phyloP scores from a whole-genome alignment of 2,888 invertebrate genomes.

The Xylocampa areola region DNA sequence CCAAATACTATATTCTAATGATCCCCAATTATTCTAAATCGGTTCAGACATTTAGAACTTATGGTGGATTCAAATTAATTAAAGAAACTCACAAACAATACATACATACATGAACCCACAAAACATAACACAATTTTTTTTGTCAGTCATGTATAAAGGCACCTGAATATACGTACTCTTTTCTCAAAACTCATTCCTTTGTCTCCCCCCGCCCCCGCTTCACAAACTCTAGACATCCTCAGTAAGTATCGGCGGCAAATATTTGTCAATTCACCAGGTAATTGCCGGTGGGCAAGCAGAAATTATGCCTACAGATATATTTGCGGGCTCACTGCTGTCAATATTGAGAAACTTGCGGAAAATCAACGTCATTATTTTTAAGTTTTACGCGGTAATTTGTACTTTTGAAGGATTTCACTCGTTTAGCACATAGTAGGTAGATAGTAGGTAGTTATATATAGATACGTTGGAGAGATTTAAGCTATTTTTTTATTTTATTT shows the following conservation, averaged over 20 bases:
- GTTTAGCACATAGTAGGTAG: neutral
- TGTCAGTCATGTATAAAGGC: too few relatives aligned
- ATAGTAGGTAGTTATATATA: too few relatives aligned
- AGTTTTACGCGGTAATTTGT: neutral
- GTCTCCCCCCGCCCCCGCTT: constrained; percentile 13
- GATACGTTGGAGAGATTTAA: too few relatives aligned
- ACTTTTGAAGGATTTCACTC: neutral
- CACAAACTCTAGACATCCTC: constrained; percentile 3
- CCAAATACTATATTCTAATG: too few relatives aligned
- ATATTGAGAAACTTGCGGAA: constrained; percentile 30
- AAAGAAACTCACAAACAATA: too few relatives aligned
- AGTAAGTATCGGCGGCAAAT: constrained; percentile 53
- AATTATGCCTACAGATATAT: constrained; percentile 38
- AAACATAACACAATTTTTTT: too few relatives aligned
- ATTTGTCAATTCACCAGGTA: constrained; percentile 58
- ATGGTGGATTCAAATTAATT: too few relatives aligned
- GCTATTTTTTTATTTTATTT: too few relatives aligned
- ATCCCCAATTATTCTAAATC: too few relatives aligned
- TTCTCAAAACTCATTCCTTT: constrained; percentile 32
- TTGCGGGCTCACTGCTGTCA: constrained; percentile 22
- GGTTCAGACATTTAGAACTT: too few relatives aligned
- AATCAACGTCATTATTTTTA: constrained; percentile 11
- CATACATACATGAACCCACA: too few relatives aligned
- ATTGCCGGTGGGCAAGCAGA: constrained; percentile 57
- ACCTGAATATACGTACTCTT: too few relatives aligned